Evolutionary conservation across 2,888 invertebrate species (phyloP), one percentile per base, ranked within the genome.

Genomic region (Pristionchus arcanus): DNA sequence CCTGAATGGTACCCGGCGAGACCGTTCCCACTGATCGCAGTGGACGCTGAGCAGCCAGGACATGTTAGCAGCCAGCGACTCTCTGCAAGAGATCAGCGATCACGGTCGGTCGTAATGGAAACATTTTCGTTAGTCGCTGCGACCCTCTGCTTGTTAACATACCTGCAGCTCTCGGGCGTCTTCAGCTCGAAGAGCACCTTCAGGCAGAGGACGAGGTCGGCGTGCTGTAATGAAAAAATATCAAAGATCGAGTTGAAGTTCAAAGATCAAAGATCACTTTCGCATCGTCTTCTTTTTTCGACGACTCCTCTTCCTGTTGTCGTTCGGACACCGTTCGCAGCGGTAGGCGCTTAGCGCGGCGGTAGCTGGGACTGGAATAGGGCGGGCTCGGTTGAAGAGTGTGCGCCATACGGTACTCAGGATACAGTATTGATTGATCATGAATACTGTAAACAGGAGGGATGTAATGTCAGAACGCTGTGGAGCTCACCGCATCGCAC

Each of bases 91-190:
- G 37, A 37, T 37, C 25, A 21, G 7, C 16, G 25, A 74, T 74
- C 9, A 13, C 4, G 37, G 42, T 19, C 15, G 37, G 42, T 25
- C 21, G 37, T 21, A 37, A 21, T 37, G 37, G 74, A 37, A 37
- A 74, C 4, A 13, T 68, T 16, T 28, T 31, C 68, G 68, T 34
- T 31, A 68, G 37, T 42, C 74, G 37, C 37, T 74, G 74, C 74
- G 74, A 34, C 21, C 2, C 16, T 74, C 74, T 71, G 34, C 34
- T 66, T 15, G 34, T 34, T 16, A 34, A 31, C 34, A 15, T 37
- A 74, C 74, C 74, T 74, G 37, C 74, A 74, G 74, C 37, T 74
- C 74, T 74, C 37, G 37, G 74, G 74, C 34, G 74, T 74, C 37
- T 21, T 21, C 74, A 74, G 37, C 11, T 74, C 74, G 74, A 34